Evolutionary conservation across 2,797 vertebrate species (phyloP).

Genomic region (Pelobates cultripes): DNA sequence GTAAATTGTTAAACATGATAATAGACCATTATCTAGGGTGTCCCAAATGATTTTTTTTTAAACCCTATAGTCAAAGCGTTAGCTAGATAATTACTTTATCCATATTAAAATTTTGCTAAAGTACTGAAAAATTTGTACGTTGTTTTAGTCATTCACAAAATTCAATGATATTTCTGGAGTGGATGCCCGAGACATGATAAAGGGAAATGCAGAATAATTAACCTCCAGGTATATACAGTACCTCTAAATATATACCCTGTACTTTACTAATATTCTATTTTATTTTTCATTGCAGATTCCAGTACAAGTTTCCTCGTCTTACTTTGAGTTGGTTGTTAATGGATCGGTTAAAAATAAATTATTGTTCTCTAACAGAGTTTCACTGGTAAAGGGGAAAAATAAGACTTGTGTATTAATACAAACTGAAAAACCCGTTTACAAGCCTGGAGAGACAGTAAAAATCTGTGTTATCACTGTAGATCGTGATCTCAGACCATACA

Average conservation of each 20-base stretch:
- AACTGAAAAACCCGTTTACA: constrained; percentile 64
- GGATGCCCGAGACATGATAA: no score
- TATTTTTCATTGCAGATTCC: background rate
- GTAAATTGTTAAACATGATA: no score
- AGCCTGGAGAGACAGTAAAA: constrained; percentile 62
- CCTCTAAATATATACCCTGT: background rate
- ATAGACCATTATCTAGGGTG: no score
- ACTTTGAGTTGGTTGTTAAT: constrained; percentile 60
- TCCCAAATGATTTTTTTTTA: no score
- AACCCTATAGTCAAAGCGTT: no score
- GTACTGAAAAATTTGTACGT: no score
- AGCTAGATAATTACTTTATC: no score
- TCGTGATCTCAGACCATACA: constrained; percentile 60
- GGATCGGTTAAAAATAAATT: constrained; percentile 59
- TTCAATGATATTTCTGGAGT: no score
- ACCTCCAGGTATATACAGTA: no score
- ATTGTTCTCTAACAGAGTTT: constrained; percentile 64
- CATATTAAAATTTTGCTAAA: no score
- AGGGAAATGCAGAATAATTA: no score
- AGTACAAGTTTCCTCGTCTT: background rate
- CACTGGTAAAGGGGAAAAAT: constrained; percentile 52
- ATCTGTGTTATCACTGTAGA: constrained; percentile 61
- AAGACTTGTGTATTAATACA: constrained; percentile 65
- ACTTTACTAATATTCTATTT: background rate
- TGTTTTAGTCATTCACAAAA: no score